Percentiles rank a stretch among this genome's conserved stretches.
Conservation (phyloP, 2,888 invertebrate genomes). For the Sphaerophoria rueppellii region DNA sequence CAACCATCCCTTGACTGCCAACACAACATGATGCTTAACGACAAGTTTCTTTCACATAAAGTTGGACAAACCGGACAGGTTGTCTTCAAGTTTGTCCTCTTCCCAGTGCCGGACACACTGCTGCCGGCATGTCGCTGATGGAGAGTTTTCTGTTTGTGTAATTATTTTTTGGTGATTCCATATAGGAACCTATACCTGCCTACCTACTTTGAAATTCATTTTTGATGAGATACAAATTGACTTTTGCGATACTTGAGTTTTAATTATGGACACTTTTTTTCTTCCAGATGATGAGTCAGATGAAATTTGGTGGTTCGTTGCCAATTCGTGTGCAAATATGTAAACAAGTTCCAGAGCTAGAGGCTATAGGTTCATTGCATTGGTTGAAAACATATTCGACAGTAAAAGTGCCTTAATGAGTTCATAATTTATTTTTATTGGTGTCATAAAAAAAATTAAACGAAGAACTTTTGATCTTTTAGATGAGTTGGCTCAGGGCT, state of each 20-base stretch:
- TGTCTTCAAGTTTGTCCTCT: constrained; percentile 47
- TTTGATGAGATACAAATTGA: constrained; percentile 27
- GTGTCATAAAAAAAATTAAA: constrained; percentile 13
- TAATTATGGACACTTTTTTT: not conserved
- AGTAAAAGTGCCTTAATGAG: constrained; percentile 21
- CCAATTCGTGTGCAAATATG: not conserved
- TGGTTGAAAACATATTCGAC: not conserved
- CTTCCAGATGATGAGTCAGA: not conserved
- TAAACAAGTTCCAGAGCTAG: too few species aligned
- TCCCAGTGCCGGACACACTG: not conserved
- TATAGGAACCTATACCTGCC: not conserved
- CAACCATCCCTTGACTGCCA: not conserved
- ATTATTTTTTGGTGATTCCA: not conserved
- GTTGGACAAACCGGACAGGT: constrained; percentile 36
- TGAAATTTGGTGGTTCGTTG: not conserved
- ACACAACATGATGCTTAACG: not conserved
- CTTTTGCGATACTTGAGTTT: constrained; percentile 6
- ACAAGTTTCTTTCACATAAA: constrained; percentile 1
- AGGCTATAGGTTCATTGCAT: not conserved
- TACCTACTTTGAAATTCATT: not conserved
- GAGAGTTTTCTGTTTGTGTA: constrained; percentile 19
- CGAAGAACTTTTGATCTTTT: constrained; percentile 13
- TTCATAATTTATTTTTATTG: constrained; percentile 30
- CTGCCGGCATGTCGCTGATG: too few species aligned
- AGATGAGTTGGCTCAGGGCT: not conserved